These are phyloP conservation scores for Thymelicus lineola DNA, from an alignment of 2,888 invertebrate species.

Conservation along the genomic window DNA sequence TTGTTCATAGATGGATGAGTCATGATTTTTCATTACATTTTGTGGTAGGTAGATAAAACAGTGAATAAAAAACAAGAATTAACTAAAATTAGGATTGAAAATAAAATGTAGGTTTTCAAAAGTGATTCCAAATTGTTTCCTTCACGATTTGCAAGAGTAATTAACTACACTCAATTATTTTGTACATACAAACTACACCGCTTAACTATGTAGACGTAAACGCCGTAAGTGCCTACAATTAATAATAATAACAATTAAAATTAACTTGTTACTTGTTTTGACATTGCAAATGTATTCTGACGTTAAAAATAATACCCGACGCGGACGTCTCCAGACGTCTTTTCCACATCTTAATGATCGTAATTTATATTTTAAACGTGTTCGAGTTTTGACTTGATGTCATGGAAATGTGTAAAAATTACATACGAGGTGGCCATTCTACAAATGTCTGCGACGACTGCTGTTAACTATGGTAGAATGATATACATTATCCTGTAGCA, in stretches of 20 bases:
- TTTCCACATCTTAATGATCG: background rate
- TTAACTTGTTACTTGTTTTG: constrained; percentile 23
- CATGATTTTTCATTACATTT: no score
- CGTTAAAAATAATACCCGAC: constrained; percentile 2
- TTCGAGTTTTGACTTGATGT: constrained; percentile 14
- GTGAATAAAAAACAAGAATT: no score
- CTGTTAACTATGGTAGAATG: constrained; percentile 9
- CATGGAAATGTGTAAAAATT: constrained; percentile 27
- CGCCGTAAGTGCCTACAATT: constrained; percentile 3
- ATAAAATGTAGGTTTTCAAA: no score
- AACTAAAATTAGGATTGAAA: no score
- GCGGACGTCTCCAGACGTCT: background rate
- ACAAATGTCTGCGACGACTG: constrained; percentile 10
- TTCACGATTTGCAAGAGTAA: no score
- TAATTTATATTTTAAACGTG: constrained; percentile 18
- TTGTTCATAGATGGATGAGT: no score
- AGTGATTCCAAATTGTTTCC: no score
- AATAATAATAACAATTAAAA: constrained; percentile 20
- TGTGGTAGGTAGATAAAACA: no score
- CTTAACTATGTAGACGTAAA: background rate
- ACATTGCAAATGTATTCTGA: constrained; percentile 9
- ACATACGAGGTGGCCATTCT: constrained; percentile 16
- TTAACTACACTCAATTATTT: no score
- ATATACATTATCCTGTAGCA: constrained; percentile 4
- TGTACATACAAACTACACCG: background rate